Evolutionary conservation across 2,113 vertebrate species (phyloP).

Genomic region (Coptodon bakossiorum): DNA sequence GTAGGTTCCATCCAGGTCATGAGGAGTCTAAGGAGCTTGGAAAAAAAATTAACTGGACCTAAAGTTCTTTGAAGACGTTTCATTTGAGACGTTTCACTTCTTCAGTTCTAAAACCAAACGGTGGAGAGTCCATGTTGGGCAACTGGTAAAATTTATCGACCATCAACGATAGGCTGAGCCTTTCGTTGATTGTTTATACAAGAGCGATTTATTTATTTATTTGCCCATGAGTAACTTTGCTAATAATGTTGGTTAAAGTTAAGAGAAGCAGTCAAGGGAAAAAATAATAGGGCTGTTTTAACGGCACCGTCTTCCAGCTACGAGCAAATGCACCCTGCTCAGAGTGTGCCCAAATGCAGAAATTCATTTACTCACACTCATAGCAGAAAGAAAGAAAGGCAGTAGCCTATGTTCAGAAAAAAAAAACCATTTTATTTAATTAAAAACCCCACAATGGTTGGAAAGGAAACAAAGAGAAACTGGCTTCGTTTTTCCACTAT

Average conservation of each 20-base stretch:
- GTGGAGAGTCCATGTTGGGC: neutral
- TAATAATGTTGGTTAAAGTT: neutral
- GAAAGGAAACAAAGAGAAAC: neutral
- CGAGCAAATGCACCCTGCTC: neutral
- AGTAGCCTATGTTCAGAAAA: neutral
- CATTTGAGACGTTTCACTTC: neutral
- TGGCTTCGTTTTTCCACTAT: neutral
- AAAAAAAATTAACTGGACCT: neutral
- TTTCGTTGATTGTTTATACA: neutral
- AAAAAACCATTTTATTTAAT: neutral
- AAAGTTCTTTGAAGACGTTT: neutral
- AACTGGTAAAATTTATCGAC: neutral
- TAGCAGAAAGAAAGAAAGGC: neutral
- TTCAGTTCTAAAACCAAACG: neutral
- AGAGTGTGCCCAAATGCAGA: neutral
- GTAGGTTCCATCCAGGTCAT: neutral
- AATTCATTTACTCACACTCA: neutral
- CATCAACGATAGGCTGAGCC: neutral
- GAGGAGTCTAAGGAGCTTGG: neutral
- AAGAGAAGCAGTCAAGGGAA: neutral
- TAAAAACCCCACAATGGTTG: neutral
- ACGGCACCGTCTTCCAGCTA: neutral
- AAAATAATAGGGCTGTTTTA: neutral
- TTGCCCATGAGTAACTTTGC: neutral
- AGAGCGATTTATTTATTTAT: neutral